Conservation (phyloP, 2,113 vertebrate species). For the Rhadina sibilatrix region DNA sequence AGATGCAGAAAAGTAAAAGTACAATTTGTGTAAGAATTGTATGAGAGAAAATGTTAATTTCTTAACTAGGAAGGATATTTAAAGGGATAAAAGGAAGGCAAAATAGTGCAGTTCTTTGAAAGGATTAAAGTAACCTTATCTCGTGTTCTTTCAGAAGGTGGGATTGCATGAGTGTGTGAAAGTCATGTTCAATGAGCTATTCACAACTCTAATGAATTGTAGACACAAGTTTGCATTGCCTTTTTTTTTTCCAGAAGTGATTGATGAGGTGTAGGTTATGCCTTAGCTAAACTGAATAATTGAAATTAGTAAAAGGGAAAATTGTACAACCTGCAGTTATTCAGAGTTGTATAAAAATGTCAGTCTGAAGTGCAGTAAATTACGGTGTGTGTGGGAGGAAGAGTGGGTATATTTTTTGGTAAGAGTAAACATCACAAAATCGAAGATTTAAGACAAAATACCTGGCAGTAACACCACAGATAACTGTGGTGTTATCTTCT, state of each 20-base stretch:
- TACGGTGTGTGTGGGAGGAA: neutral
- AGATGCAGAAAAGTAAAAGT: slow-evolving; percentile 83
- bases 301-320: neutral
- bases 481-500: neutral
- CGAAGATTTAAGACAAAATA: neutral
- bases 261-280: neutral
- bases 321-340: neutral
- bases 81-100: slow-evolving; percentile 84
- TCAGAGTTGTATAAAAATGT: neutral
- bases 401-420: neutral
- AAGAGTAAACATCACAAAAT: neutral
- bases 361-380: neutral
- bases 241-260: slow-evolving; percentile 30
- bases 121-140: slow-evolving; percentile 90
- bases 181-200: slow-evolving; percentile 69
- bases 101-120: slow-evolving; percentile 83
- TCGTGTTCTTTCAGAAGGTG: slow-evolving; percentile 77
- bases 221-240: slow-evolving; percentile 10
- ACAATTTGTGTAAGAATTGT: slow-evolving; percentile 87
- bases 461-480: neutral
- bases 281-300: neutral
- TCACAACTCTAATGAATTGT: slow-evolving; percentile 51
- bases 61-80: slow-evolving; percentile 88
- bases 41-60: slow-evolving; percentile 88
- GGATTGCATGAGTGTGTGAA: slow-evolving; percentile 58